phyloP scores from a whole-genome alignment of 2,888 invertebrate species.

The Mesorhabditis belari region DNA sequence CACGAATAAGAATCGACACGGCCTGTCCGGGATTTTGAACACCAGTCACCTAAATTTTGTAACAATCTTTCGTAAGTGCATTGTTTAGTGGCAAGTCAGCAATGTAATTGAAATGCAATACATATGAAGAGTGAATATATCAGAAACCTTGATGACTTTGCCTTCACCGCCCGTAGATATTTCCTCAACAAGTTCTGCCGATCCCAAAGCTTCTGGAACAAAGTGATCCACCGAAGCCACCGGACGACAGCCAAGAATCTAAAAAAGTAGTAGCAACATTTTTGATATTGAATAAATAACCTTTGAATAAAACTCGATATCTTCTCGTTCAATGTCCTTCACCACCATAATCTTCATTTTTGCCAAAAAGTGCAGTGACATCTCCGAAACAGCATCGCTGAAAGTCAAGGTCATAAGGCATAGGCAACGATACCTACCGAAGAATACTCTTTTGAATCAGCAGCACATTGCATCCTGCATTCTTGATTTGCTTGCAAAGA shows the following conservation, averaged over 20 bases:
- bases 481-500: slow-evolving; percentile 96
- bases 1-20: slow-evolving; percentile 82
- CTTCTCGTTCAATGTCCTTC: slow-evolving; percentile 94
- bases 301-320: slow-evolving; percentile 94
- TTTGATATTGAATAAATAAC: too few relatives aligned
- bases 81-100: background rate
- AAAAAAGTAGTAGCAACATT: too few relatives aligned
- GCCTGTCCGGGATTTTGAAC: slow-evolving; percentile 80
- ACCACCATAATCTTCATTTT: slow-evolving; percentile 98
- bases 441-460: slow-evolving; percentile 78
- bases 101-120: background rate
- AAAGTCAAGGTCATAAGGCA: slow-evolving; percentile 36
- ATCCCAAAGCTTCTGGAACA: slow-evolving; percentile 78
- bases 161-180: slow-evolving; percentile 73
- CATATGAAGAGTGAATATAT: background rate
- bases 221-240: slow-evolving; percentile 98
- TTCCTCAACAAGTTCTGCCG: slow-evolving; percentile 89
- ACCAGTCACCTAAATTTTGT: slow-evolving; percentile 67
- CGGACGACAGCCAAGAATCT: slow-evolving; percentile 62
- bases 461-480: slow-evolving; percentile 92
- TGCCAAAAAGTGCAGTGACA: slow-evolving; percentile 93
- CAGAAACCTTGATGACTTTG: slow-evolving; percentile 76
- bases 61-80: slow-evolving; percentile 3
- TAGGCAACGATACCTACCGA: slow-evolving; percentile 59
- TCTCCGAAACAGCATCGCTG: slow-evolving; percentile 90